phyloP scores from a whole-genome alignment of 2,113 vertebrate species.

The Alethe castanea region DNA sequence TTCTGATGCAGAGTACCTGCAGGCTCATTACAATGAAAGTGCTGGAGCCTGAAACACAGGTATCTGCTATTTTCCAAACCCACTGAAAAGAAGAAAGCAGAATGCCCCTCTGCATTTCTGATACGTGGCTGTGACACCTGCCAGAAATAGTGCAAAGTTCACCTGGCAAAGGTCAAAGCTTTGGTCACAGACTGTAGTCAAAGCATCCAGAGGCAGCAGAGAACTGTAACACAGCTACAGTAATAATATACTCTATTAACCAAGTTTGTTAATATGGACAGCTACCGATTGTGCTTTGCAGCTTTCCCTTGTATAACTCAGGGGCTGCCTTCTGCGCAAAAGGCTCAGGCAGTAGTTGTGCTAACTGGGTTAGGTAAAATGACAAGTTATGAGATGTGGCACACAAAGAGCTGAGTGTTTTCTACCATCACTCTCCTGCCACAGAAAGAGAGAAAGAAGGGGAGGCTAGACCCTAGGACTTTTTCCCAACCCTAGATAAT shows the following conservation, averaged over 20 bases:
- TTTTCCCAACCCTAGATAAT: not conserved
- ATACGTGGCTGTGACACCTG: not conserved
- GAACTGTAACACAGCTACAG: not conserved
- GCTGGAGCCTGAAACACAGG: not conserved
- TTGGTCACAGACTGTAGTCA: not conserved
- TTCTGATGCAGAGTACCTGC: not conserved
- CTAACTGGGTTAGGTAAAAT: not conserved
- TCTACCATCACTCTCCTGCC: rapidly evolving
- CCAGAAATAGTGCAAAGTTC: not conserved
- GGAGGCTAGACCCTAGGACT: not conserved
- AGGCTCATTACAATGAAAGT: not conserved
- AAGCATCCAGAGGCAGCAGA: not conserved
- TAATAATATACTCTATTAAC: not conserved
- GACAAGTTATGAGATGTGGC: not conserved
- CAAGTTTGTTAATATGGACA: not conserved
- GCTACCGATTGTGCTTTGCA: not conserved
- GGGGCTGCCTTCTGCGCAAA: not conserved
- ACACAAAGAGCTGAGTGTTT: not conserved
- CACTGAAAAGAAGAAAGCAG: not conserved
- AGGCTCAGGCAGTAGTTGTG: not conserved
- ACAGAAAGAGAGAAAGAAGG: not conserved
- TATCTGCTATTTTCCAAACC: not conserved
- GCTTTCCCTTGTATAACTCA: not conserved
- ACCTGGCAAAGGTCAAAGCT: not conserved
- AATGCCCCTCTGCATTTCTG: not conserved